Conservation (phyloP, 2,888 invertebrate species). For the Sylvicola cinctus region DNA sequence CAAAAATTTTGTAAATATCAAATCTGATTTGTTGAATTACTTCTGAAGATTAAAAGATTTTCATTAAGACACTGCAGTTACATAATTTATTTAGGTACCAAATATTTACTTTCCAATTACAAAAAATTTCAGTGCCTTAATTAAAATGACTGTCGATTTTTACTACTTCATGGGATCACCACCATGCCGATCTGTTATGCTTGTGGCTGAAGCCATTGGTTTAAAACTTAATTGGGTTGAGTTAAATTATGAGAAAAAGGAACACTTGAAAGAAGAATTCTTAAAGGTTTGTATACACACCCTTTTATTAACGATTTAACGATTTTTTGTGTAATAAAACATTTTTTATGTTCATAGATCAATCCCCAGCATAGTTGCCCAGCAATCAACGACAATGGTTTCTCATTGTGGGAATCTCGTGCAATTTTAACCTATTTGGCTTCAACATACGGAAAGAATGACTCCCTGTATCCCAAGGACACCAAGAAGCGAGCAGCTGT, state of each 20-base stretch:
- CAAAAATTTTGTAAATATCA: too few relatives aligned
- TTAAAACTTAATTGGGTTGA: conserved; percentile 41
- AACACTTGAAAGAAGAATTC: conserved; percentile 47
- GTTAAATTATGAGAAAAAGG: conserved; percentile 36
- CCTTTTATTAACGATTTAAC: too few relatives aligned
- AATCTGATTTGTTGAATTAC: too few relatives aligned
- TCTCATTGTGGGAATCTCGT: conserved; percentile 65
- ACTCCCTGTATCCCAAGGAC: conserved; percentile 52
- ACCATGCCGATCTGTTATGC: conserved; percentile 41
- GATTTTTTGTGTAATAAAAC: too few relatives aligned
- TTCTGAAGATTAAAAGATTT: too few relatives aligned
- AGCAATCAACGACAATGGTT: conserved; percentile 63
- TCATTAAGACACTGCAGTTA: too few relatives aligned
- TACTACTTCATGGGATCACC: conserved; percentile 42
- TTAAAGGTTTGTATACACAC: conserved; percentile 30
- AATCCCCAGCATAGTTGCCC: conserved; percentile 75
- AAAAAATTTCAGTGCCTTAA: too few relatives aligned
- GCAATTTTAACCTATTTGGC: conserved; percentile 63
- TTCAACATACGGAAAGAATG: conserved; percentile 60
- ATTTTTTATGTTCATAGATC: not conserved
- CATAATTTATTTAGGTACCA: too few relatives aligned
- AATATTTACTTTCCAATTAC: too few relatives aligned
- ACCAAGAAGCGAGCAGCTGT: conserved; percentile 53
- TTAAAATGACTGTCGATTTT: conserved; percentile 29
- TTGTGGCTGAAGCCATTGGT: conserved; percentile 42